Percentiles rank a stretch among this genome's conserved stretches.
These are phyloP conservation scores for Cantharis flavilabris DNA, from an alignment of 2,888 invertebrate species.

Conservation along the genomic window DNA sequence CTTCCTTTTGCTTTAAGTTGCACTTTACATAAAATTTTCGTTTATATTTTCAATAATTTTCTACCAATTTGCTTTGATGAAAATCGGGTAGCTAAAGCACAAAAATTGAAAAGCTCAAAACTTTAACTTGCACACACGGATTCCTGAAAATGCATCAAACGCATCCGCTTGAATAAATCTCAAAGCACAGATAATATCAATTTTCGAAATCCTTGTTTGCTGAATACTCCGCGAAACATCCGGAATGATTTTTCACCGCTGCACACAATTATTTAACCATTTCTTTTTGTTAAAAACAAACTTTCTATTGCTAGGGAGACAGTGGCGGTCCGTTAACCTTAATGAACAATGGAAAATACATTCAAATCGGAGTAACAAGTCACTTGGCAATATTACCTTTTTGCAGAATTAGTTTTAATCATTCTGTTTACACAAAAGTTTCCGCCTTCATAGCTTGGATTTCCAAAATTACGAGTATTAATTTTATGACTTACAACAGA, in stretches of 20 bases:
- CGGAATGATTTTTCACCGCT: not conserved
- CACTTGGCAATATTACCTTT: conserved; percentile 49
- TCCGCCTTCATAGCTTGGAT: conserved; percentile 51
- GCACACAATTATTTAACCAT: not conserved
- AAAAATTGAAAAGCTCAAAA: not conserved
- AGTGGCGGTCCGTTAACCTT: conserved; percentile 52
- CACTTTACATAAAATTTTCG: not conserved
- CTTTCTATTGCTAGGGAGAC: conserved; percentile 46
- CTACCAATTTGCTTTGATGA: not conserved
- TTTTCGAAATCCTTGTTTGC: not conserved
- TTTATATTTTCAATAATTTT: not conserved
- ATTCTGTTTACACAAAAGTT: conserved; percentile 52
- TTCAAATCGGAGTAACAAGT: conserved; percentile 52
- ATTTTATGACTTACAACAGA: conserved; percentile 45
- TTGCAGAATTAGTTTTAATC: conserved; percentile 50
- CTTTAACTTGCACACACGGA: not conserved
- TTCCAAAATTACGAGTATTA: conserved; percentile 46
- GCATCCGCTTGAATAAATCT: not conserved
- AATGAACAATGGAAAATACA: conserved; percentile 39
- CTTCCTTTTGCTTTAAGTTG: not conserved
- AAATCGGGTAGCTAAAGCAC: not conserved
- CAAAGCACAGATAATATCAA: not conserved
- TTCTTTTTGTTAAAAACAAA: not conserved
- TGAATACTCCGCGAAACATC: not conserved
- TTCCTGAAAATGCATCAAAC: not conserved